These are phyloP conservation scores for Procambarus clarkii DNA, from an alignment of 1,140 invertebrate species.

Conservation along the genomic window DNA sequence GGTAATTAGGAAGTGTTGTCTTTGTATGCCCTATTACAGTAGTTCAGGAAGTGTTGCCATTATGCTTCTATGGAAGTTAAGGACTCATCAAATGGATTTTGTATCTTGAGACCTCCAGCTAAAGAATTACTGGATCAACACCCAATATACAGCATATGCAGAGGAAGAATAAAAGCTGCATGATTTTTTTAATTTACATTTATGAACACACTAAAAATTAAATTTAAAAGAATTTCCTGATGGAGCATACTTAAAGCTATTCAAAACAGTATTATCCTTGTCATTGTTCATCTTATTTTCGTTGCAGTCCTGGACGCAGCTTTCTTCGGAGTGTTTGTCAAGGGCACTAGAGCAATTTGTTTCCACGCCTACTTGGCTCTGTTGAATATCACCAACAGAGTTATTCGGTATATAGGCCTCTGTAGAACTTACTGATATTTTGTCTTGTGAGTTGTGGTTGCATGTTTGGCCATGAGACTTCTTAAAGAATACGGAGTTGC, in stretches of 20 bases:
- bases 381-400: background rate
- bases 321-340: background rate
- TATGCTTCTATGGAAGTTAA: too few species aligned
- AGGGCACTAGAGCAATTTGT: background rate
- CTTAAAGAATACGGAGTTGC: slow-evolving; percentile 16
- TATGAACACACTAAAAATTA: slow-evolving; percentile 46
- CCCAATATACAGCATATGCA: too few species aligned
- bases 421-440: background rate
- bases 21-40: too few species aligned
- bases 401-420: background rate
- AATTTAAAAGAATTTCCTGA: slow-evolving; percentile 52
- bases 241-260: slow-evolving; percentile 19
- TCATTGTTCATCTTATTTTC: background rate
- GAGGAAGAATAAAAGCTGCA: too few species aligned
- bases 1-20: too few species aligned
- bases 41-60: too few species aligned
- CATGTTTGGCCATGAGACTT: background rate
- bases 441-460: background rate
- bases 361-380: background rate
- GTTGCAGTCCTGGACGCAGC: background rate
- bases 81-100: too few species aligned
- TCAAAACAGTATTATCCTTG: background rate
- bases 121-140: too few species aligned
- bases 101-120: too few species aligned
- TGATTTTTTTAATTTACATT: background rate